A percentile compares a stretch with the other conserved stretches of the same genome.
Conservation (phyloP, 2,797 vertebrate genomes). For the Trachurus trachurus region DNA sequence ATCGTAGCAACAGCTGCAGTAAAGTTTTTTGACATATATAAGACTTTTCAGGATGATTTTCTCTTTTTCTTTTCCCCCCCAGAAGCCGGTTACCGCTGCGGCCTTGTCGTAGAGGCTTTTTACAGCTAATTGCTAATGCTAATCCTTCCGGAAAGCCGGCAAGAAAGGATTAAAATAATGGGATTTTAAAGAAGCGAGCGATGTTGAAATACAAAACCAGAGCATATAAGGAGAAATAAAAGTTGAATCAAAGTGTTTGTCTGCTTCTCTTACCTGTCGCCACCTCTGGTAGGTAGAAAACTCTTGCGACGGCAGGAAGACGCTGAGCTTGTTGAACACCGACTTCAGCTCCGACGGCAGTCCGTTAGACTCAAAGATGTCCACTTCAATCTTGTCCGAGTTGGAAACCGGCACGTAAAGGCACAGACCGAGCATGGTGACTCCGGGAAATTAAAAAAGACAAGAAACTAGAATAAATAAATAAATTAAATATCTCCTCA, state of each 20-base stretch:
- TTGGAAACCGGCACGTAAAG: conserved; percentile 91
- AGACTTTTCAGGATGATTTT: rapidly evolving
- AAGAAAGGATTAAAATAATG: conserved; percentile 11
- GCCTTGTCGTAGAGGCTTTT: conserved; percentile 70
- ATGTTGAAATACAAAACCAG: rapidly evolving
- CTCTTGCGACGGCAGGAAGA: conserved; percentile 93
- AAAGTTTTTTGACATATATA: too few relatives aligned
- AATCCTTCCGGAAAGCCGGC: conserved; percentile 18
- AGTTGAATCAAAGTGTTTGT: rapidly evolving
- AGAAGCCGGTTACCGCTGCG: conserved; percentile 37
- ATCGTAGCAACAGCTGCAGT: rapidly evolving
- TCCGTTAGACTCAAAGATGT: conserved; percentile 94
- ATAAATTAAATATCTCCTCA: conserved; percentile 70
- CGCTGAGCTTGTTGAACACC: conserved; percentile 89
- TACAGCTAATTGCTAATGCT: not conserved
- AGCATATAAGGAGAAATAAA: not conserved
- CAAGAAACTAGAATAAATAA: conserved; percentile 77
- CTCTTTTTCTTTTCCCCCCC: not conserved
- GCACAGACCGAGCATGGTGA: conserved; percentile 92
- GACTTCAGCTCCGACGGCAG: conserved; percentile 93
- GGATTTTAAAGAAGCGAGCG: not conserved
- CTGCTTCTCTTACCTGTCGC: conserved; percentile 83
- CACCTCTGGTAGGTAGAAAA: conserved; percentile 92
- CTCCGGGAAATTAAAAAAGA: conserved; percentile 21
- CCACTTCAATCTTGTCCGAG: conserved; percentile 89